Evolutionary conservation across 2,113 vertebrate genomes (phyloP).

Genomic region (Oenanthe melanoleuca): DNA sequence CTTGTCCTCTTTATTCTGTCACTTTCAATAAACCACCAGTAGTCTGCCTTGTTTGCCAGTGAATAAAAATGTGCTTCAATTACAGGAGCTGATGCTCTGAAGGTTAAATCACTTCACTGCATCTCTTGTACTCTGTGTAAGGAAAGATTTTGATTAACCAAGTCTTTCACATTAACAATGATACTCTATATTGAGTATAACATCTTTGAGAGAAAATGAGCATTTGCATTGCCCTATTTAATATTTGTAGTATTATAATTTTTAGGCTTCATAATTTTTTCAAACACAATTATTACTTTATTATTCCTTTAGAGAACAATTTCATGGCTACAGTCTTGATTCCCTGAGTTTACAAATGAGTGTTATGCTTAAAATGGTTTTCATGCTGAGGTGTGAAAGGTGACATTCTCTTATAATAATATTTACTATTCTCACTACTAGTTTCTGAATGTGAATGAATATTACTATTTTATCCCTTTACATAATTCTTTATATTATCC

Average conservation of each 20-base stretch:
- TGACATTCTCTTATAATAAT: neutral
- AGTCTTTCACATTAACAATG: constrained; percentile 42
- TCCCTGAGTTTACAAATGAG: neutral
- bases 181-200: neutral
- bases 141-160: constrained; percentile 56
- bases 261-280: constrained; percentile 5
- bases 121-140: constrained; percentile 27
- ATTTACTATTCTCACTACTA: neutral
- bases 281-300: constrained; percentile 11
- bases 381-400: neutral
- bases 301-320: constrained; percentile 31
- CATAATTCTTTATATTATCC: neutral
- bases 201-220: constrained; percentile 39
- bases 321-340: neutral
- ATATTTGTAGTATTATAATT: constrained; percentile 10
- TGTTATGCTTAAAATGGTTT: neutral
- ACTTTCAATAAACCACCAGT: constrained; percentile 19
- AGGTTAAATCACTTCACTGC: constrained; percentile 55
- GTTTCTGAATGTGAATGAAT: neutral
- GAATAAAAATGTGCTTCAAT: constrained; percentile 53
- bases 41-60: constrained; percentile 4
- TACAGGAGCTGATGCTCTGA: constrained; percentile 49
- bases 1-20: neutral
- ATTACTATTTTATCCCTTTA: neutral
- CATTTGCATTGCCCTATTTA: neutral